A percentile compares a stretch with the other conserved stretches of the same genome.
phyloP scores from a whole-genome alignment of 2,797 vertebrate species.

The Denticeps clupeoides region DNA sequence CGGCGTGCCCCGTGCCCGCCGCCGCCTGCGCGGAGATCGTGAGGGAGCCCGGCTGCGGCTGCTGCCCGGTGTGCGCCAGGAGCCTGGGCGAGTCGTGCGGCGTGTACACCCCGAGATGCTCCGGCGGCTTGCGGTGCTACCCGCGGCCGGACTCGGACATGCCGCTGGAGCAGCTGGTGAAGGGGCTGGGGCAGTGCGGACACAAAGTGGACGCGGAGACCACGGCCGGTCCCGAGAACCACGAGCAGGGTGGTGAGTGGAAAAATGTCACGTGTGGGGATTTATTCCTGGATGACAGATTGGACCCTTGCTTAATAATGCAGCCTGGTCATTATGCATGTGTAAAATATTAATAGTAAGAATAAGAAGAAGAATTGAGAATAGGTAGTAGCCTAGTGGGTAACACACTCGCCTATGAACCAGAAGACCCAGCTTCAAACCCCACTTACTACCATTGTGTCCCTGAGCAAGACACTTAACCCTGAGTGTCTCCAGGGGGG shows the following conservation, averaged over 20 bases:
- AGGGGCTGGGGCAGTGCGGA: slow-evolving; percentile 70
- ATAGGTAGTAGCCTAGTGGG: no score
- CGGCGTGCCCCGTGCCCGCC: slow-evolving; percentile 51
- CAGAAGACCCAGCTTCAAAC: no score
- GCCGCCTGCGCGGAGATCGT: slow-evolving; percentile 68
- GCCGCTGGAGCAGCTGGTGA: slow-evolving; percentile 76
- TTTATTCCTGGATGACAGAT: slow-evolving; percentile 22
- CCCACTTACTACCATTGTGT: no score
- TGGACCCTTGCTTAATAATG: no score
- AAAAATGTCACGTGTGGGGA: slow-evolving; percentile 28
- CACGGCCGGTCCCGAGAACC: slow-evolving; percentile 43
- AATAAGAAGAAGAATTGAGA: no score
- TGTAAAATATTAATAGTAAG: no score
- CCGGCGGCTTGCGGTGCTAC: slow-evolving; percentile 73
- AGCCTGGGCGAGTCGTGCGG: slow-evolving; percentile 75
- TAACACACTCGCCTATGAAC: no score
- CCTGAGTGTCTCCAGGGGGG: no score
- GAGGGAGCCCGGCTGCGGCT: slow-evolving; percentile 84
- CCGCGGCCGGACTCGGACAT: slow-evolving; percentile 61
- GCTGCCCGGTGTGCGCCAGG: slow-evolving; percentile 80
- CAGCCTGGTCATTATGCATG: no score
- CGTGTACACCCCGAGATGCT: slow-evolving; percentile 82
- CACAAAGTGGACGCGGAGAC: slow-evolving; percentile 55
- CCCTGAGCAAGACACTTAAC: no score
- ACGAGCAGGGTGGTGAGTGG: slow-evolving; percentile 58